Evolutionary conservation across 2,797 vertebrate genomes (phyloP).

Genomic region (Oreonectes daqikongensis): DNA sequence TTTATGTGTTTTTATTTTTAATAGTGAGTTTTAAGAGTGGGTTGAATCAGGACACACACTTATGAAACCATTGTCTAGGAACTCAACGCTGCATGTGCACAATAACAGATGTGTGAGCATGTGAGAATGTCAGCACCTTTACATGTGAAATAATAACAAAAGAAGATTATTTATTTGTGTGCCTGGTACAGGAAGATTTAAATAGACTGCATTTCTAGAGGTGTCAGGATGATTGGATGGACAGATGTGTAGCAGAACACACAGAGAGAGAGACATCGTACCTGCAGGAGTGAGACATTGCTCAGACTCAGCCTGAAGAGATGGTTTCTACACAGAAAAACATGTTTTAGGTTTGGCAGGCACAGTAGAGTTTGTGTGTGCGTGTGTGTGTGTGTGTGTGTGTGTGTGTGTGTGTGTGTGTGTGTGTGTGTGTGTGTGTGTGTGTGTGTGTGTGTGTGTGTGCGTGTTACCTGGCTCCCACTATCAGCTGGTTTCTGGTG

Average conservation of each 20-base stretch:
- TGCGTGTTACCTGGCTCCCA: constrained; percentile 89
- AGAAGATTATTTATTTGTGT: constrained; percentile 19
- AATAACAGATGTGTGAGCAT: constrained; percentile 10
- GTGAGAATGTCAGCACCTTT: constrained; percentile 7
- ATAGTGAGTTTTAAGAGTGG: no score
- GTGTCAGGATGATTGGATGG: constrained; percentile 11
- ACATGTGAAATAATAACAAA: constrained; percentile 11
- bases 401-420: constrained; percentile 5
- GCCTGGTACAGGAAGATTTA: constrained; percentile 9
- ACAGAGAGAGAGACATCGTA: constrained; percentile 64
- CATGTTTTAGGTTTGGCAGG: constrained; percentile 10
- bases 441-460: neutral
- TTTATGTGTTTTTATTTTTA: no score
- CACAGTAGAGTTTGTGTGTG: neutral
- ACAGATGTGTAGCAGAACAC: constrained; percentile 12
- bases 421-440: constrained; percentile 14
- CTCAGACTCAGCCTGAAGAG: constrained; percentile 92
- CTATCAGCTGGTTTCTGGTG: constrained; percentile 91
- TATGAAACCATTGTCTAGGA: neutral
- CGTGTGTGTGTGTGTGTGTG: constrained; percentile 16
- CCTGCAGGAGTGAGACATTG: constrained; percentile 93
- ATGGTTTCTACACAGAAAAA: constrained; percentile 84
- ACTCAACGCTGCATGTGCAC: constrained; percentile 3
- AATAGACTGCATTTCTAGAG: constrained; percentile 4
- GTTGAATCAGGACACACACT: neutral